These are phyloP conservation scores for Tapera naevia DNA, from an alignment of 2,797 vertebrate species.

Conservation along the genomic window DNA sequence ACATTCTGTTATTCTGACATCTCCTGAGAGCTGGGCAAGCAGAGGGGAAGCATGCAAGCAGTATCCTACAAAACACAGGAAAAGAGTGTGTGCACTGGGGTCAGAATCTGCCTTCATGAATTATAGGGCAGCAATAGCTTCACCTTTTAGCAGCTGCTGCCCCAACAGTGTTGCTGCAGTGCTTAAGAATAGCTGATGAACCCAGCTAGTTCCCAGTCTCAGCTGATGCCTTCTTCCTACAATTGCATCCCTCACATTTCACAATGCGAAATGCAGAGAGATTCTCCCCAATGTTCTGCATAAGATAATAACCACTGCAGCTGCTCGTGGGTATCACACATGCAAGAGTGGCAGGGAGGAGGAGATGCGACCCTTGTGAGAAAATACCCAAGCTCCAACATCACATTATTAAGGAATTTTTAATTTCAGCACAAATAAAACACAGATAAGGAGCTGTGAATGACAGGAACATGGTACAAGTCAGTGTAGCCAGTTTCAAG, in stretches of 20 bases:
- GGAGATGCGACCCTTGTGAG: background rate
- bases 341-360: background rate
- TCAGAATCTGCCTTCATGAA: background rate
- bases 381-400: background rate
- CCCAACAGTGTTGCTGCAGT: background rate
- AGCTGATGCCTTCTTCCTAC: background rate
- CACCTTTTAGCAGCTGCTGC: background rate
- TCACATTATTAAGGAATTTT: conserved; percentile 7
- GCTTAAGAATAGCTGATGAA: background rate
- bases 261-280: background rate
- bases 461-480: conserved; percentile 48
- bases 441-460: conserved; percentile 32
- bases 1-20: background rate
- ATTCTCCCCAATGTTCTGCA: too few species aligned
- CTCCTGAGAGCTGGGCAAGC: background rate
- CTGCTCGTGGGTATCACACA: fast-evolving
- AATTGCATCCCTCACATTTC: background rate
- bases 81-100: background rate
- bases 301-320: background rate
- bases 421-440: conserved; percentile 31
- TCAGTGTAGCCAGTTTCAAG: background rate
- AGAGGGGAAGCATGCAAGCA: background rate
- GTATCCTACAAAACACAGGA: background rate
- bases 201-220: background rate
- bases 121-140: background rate